Evolutionary conservation across 2,888 invertebrate species (phyloP).

Genomic region (Sminthurinus aureus): DNA sequence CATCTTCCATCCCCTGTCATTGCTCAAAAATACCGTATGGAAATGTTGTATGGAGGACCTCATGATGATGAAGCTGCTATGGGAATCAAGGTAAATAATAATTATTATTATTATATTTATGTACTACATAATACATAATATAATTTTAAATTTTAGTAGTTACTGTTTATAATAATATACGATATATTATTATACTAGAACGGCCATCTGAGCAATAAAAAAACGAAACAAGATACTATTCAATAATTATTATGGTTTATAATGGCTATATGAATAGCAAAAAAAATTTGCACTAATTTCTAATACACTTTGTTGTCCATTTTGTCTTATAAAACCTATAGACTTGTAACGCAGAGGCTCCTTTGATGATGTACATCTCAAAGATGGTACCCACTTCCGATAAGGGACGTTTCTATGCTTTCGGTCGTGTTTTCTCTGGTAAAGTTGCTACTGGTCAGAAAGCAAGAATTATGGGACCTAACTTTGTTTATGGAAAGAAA

Average conservation of each 20-base stretch:
- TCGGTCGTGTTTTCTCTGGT: constrained; percentile 99
- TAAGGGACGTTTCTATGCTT: constrained; percentile 99
- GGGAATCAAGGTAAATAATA: constrained; percentile 82
- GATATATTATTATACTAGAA: constrained; percentile 41
- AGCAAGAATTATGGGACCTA: constrained; percentile 81
- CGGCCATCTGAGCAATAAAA: constrained; percentile 1
- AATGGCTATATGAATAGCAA: no score
- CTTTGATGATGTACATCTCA: constrained; percentile 99
- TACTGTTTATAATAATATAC: no score
- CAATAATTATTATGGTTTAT: no score
- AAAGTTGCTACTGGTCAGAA: constrained; percentile 88
- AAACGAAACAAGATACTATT: not conserved
- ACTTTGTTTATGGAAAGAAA: constrained; percentile 97
- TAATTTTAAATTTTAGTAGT: no score
- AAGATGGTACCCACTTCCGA: constrained; percentile 99
- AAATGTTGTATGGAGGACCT: constrained; percentile 99
- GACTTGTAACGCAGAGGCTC: constrained; percentile 95
- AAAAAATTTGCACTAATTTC: no score
- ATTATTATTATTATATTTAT: no score
- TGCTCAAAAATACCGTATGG: constrained; percentile 99
- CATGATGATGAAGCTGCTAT: constrained; percentile 93
- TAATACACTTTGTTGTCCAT: not conserved
- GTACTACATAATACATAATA: no score
- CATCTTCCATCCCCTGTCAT: constrained; percentile 99
- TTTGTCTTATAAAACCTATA: constrained; percentile 64